Evolutionary conservation across 1,140 invertebrate genomes (phyloP).

Genomic region (Drosophila fuyamai): DNA sequence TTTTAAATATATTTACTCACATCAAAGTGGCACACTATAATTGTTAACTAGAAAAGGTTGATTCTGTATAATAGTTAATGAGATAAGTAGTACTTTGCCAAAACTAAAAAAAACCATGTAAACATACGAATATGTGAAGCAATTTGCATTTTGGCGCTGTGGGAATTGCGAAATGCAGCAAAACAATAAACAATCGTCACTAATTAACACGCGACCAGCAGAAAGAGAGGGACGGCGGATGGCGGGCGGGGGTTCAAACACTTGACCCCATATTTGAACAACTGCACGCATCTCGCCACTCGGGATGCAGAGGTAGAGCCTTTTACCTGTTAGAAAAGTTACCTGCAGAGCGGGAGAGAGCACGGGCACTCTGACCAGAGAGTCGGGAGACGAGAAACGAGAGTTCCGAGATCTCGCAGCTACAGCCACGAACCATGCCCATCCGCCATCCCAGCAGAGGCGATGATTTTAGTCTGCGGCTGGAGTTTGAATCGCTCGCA

Average conservation of each 20-base stretch:
- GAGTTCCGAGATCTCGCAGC: constrained; percentile 7
- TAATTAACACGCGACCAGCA: constrained; percentile 68
- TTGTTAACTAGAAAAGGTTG: neutral
- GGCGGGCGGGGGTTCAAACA: constrained; percentile 53
- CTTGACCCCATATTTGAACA: constrained; percentile 79
- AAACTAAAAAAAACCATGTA: neutral
- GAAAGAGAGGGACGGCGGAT: constrained; percentile 21
- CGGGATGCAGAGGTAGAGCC: constrained; percentile 21
- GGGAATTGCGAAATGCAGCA: constrained; percentile 62
- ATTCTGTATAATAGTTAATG: neutral
- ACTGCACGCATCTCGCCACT: constrained; percentile 36
- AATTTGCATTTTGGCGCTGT: constrained; percentile 40
- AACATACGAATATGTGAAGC: constrained; percentile 3
- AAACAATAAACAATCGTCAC: constrained; percentile 64
- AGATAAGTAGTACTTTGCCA: neutral
- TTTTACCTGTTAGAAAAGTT: constrained; percentile 56
- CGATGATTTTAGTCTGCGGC: constrained; percentile 53
- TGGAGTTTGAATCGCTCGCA: constrained; percentile 50
- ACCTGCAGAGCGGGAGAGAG: constrained; percentile 29
- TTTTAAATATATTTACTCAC: neutral
- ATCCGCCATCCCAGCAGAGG: neutral
- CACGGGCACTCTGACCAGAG: neutral
- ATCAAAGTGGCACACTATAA: neutral
- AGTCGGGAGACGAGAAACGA: neutral
- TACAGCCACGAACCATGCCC: neutral